Percentiles rank a stretch among this genome's conserved stretches.
Conservation (phyloP, 2,113 vertebrate genomes). For the Amia ocellicauda region DNA sequence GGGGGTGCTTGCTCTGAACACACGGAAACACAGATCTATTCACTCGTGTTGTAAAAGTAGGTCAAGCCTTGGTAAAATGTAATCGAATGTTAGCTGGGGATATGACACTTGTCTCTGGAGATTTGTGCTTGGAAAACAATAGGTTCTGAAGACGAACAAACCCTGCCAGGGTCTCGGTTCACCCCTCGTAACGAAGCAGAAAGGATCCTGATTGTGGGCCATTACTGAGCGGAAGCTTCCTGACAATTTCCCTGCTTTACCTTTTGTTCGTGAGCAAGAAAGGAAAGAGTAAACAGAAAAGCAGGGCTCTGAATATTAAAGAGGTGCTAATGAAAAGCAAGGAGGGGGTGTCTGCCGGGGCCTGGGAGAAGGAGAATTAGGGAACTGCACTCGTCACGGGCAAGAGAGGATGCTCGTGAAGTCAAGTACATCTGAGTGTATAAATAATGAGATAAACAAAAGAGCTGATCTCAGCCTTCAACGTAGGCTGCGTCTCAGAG, state of each 20-base stretch:
- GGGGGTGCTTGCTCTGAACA: background rate
- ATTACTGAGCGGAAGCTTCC: too few relatives aligned
- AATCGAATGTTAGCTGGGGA: background rate
- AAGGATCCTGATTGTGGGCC: too few relatives aligned
- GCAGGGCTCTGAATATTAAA: background rate
- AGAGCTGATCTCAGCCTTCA: background rate
- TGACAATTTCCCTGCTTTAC: too few relatives aligned
- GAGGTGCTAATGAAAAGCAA: background rate
- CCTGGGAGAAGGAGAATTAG: background rate
- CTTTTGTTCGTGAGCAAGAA: too few relatives aligned
- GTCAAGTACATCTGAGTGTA: background rate
- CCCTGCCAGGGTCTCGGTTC: too few relatives aligned
- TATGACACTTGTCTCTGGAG: background rate
- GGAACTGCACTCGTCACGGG: too few relatives aligned
- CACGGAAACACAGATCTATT: constrained; percentile 8
- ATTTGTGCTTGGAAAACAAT: background rate
- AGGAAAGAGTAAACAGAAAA: background rate
- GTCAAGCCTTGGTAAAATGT: constrained; percentile 2
- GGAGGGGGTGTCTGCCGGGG: background rate
- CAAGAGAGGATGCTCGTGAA: too few relatives aligned
- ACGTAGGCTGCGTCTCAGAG: constrained; percentile 10
- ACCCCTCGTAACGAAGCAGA: too few relatives aligned
- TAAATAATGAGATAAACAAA: background rate
- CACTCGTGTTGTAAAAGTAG: constrained; percentile 2
- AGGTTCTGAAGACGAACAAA: background rate